phyloP scores from a whole-genome alignment of 2,888 invertebrate genomes.

The Pecten maximus region DNA sequence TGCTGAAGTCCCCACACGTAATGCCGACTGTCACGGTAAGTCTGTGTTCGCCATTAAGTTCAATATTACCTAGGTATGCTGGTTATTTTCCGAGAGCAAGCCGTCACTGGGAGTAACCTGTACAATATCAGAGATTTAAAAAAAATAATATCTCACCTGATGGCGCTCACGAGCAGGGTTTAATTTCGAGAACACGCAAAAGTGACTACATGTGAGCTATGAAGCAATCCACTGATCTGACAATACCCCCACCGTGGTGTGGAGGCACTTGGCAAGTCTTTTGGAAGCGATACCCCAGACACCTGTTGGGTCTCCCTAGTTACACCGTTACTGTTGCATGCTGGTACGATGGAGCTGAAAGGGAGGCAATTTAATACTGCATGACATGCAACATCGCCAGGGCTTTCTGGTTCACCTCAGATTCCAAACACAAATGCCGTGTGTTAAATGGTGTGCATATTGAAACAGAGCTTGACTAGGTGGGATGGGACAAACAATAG shows the following conservation, averaged over 20 bases:
- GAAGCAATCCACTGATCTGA: background rate
- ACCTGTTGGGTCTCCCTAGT: background rate
- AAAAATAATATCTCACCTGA: background rate
- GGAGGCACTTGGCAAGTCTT: background rate
- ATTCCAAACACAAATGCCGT: constrained; percentile 22
- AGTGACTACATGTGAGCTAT: background rate
- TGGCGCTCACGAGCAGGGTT: constrained; percentile 16
- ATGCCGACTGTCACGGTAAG: background rate
- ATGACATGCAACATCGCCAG: constrained; percentile 9
- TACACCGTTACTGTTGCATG: constrained; percentile 32
- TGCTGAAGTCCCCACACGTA: background rate
- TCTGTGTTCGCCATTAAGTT: background rate
- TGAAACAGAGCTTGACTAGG: background rate
- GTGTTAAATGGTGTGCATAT: constrained; percentile 7
- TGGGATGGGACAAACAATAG: background rate
- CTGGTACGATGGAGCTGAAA: constrained; percentile 23
- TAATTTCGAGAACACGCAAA: constrained; percentile 35
- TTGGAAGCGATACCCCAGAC: background rate
- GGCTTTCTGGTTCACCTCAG: constrained; percentile 1
- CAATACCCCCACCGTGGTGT: background rate
- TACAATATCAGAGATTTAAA: background rate
- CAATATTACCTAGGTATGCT: background rate
- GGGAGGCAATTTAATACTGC: constrained; percentile 6
- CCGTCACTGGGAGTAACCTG: background rate
- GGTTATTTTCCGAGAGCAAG: background rate